Conservation (phyloP, 1,140 invertebrate species). For the Orius laevigatus region DNA sequence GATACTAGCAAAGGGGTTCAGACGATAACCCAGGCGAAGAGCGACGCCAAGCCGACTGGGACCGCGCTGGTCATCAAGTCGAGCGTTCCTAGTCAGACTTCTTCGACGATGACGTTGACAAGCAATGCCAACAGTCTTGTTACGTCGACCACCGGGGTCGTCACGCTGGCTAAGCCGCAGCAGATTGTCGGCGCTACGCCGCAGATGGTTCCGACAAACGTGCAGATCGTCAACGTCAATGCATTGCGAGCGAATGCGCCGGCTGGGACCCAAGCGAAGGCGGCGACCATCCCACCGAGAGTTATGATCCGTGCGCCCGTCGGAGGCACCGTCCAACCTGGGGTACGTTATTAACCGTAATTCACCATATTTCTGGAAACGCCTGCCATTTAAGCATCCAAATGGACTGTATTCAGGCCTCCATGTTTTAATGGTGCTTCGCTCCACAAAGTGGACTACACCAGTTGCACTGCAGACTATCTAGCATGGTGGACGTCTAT, state of each 20-base stretch:
- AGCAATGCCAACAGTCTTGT: slow-evolving; percentile 19
- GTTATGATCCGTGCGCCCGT: slow-evolving; percentile 60
- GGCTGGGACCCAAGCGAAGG: slow-evolving; percentile 47
- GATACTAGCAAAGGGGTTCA: neutral
- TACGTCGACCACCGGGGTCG: slow-evolving; percentile 27
- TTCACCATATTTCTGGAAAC: too few relatives aligned
- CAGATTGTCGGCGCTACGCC: slow-evolving; percentile 38
- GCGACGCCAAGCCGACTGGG: slow-evolving; percentile 37
- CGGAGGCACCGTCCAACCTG: slow-evolving; percentile 55
- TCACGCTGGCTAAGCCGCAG: slow-evolving; percentile 34
- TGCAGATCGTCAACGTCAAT: slow-evolving; percentile 68
- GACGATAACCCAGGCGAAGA: slow-evolving; percentile 15
- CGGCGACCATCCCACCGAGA: slow-evolving; percentile 42
- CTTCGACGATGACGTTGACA: slow-evolving; percentile 36
- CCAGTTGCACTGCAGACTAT: too few relatives aligned
- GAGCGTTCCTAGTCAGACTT: slow-evolving; percentile 32
- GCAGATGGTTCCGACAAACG: slow-evolving; percentile 49
- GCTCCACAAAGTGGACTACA: too few relatives aligned
- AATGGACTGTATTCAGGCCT: too few relatives aligned
- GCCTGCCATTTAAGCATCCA: too few relatives aligned
- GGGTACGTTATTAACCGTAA: slow-evolving; percentile 41
- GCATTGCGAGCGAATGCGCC: slow-evolving; percentile 51
- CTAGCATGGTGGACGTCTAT: too few relatives aligned
- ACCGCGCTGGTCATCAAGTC: slow-evolving; percentile 52
- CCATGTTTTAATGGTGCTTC: too few relatives aligned